Base-by-base conservation (phyloP, 2,888 invertebrate species). In the Nomada flava region DNA sequence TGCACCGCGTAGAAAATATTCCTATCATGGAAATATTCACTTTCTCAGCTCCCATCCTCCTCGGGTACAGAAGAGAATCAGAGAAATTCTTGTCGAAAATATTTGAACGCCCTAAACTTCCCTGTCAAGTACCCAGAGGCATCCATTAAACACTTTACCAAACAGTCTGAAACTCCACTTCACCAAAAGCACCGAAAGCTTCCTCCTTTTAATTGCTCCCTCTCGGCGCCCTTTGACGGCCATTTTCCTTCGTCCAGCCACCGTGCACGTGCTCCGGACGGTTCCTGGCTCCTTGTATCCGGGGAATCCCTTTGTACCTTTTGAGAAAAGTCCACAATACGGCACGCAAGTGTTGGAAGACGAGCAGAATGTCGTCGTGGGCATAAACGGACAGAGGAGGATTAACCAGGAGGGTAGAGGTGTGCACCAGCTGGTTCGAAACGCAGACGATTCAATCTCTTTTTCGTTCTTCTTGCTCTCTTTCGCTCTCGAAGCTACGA, bases 361-460 rank as follows among this genome's bases (percentile, higher is more conserved):
- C 44, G 70, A 50, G 57, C 20, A 57, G 53, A 64, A 70, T 68
- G 42, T 53, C 64, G 47, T 72, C 83, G 73, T 20, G 70, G 70
- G 80, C 74, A 52, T 18, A 29, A 59, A 62, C 42, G 53, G 73
- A 67, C 55, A 64, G 50, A 71, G 55, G 74, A 77, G 76, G 78
- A 83, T 76, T 77, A 79, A 79, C 20, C 75, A 53, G 63, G 53
- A 68, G 62, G 57, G 65, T 67, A 62, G 55, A 73, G 72, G 81
- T 83, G 80, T 65, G 88, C 53, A 76, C 76, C 87, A 85, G 87
- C 86, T 80, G 86, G 83, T 50, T 44, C 67, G 63, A 69, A 62
- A 74, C 36, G 67, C 62, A 78, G 82, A 87, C 88, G 87, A 86
- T 87, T 87, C 87, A 87, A 87, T 87, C 87, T 87, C 29, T 26